Percentiles rank a stretch among this genome's conserved stretches.
Evolutionary conservation across 1,140 invertebrate genomes (phyloP).

Genomic region (Pseudomyrmex flavicornis): DNA sequence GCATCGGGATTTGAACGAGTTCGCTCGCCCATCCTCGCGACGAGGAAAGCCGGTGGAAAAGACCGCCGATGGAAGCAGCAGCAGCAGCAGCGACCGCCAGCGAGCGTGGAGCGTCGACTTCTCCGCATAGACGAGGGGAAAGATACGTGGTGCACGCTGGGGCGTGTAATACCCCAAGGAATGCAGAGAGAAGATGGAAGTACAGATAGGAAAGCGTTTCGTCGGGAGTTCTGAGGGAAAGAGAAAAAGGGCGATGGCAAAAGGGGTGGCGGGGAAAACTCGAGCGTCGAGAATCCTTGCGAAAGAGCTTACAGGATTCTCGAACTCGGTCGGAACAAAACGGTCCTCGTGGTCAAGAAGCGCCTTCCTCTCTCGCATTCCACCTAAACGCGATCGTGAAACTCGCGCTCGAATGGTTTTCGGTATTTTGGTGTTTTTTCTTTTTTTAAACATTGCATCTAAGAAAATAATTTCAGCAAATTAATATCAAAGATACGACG

Average conservation of each 20-base stretch:
- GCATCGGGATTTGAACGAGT: conserved; percentile 82
- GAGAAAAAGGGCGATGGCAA: conserved; percentile 47
- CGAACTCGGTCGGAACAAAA: conserved; percentile 68
- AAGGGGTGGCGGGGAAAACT: conserved; percentile 64
- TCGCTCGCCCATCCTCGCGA: conserved; percentile 61
- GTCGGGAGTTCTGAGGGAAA: conserved; percentile 28
- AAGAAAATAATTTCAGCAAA: no score
- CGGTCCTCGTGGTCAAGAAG: conserved; percentile 72
- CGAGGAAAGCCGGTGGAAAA: conserved; percentile 49
- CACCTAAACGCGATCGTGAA: neutral
- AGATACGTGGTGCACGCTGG: conserved; percentile 63
- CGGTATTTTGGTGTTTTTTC: neutral
- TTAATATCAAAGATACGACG: no score
- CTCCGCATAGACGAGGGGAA: conserved; percentile 68
- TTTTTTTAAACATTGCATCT: neutral
- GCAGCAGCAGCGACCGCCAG: conserved; percentile 30
- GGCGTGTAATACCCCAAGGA: conserved; percentile 84
- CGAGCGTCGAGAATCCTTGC: conserved; percentile 75
- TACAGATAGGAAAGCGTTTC: conserved; percentile 78
- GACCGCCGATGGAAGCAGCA: conserved; percentile 31
- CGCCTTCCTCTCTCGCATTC: conserved; percentile 37
- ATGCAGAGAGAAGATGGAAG: conserved; percentile 84
- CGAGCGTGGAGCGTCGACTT: conserved; percentile 29
- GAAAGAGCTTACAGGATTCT: conserved; percentile 79
- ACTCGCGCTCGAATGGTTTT: conserved; percentile 7